Evolutionary conservation across 2,113 vertebrate species (phyloP).

Genomic region (Tragelaphus strepsiceros): DNA sequence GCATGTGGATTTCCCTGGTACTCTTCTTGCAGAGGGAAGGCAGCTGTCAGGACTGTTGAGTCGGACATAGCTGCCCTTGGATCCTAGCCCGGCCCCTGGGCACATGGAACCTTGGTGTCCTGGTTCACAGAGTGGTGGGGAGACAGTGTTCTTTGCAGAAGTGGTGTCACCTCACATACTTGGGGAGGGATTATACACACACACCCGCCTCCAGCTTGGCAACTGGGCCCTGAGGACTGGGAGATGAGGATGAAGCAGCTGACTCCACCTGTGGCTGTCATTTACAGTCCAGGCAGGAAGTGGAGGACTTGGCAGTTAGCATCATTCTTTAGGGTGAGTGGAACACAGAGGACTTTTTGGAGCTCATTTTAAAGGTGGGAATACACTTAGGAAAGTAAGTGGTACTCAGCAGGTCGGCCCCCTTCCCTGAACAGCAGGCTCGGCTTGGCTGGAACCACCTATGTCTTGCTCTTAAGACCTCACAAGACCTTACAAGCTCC

Average conservation of each 20-base stretch:
- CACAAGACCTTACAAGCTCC: neutral
- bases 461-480: neutral
- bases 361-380: neutral
- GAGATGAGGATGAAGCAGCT: neutral
- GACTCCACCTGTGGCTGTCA: neutral
- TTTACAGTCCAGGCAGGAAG: neutral
- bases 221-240: too few species aligned
- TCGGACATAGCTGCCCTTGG: neutral
- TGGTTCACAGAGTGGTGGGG: neutral
- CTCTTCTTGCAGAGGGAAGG: neutral
- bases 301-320: neutral
- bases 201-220: neutral
- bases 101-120: neutral
- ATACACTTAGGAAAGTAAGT: too few species aligned
- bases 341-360: too few species aligned
- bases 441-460: neutral
- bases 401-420: accelerated
- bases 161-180: neutral
- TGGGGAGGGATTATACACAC: neutral
- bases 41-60: neutral
- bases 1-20: neutral
- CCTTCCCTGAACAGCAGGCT: neutral
- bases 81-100: neutral
- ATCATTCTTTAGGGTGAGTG: neutral
- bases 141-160: neutral